Base-by-base conservation (phyloP, 2,113 vertebrate genomes). In the Podocnemis expansa region DNA sequence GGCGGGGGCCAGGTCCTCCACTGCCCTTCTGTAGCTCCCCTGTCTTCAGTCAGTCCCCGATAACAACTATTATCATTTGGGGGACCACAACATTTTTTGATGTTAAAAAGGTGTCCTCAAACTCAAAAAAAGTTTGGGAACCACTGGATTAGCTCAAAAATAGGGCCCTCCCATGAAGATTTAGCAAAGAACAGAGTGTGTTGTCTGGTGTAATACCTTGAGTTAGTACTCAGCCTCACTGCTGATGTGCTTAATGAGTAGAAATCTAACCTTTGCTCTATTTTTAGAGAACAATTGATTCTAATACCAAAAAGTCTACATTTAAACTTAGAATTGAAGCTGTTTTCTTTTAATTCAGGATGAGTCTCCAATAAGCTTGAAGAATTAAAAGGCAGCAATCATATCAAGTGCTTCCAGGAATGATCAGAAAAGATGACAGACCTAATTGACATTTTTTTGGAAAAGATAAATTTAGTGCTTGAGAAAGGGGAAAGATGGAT, bases 391-490 rank as follows among this genome's bases (percentile, higher is more conserved):
- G 94, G 85, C 81, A 88, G 54, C 8, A 31, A 80, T 84, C 88
- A 84, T 85, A 91, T 82, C 45, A 93, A 92, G 80, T 80, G 8
- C 58, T 76, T 80, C 47, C 88, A 95, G 95, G 94, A 87, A 54
- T 49, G 67, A 88, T 84, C 78, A 89, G 52, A 90, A 90, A 87
- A 88, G 10, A 14, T 55, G 90, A 76, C 86, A 3, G 1, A 2
- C 90, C 88, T 95, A 94, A 94, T 89, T 95, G 95, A 85, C 95
- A 90, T 93, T 96, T 95, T n/a, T 55, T 91, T 41, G 70, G 96
- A 89, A 87, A 88, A 67, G 91, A 97, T 96, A 94, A 93, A 95
- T 93, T 93, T 88, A 89, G 47, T 52, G 49, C 80, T 94, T 88
- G 80, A 90, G 88, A 84, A 58, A 87, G 88, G 82, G 86, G 76